Conservation (phyloP, 2,888 invertebrate genomes). For the Strigamia crassipes region DNA sequence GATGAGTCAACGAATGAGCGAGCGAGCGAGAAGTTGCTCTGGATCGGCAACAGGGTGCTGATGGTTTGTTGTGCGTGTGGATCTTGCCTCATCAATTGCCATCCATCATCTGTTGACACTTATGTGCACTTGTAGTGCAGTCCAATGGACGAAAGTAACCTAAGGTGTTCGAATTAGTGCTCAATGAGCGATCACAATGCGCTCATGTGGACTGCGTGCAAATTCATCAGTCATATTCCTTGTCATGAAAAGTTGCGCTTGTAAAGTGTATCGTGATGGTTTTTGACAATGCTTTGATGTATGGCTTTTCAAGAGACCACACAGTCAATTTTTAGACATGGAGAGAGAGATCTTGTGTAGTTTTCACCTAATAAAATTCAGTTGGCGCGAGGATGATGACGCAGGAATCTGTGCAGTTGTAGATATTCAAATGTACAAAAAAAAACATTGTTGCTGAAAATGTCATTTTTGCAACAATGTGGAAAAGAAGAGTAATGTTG, state of each 20-base stretch:
- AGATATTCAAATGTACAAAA: too few species aligned
- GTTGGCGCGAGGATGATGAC: too few species aligned
- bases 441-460: too few species aligned
- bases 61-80: constrained; percentile 2
- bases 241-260: neutral
- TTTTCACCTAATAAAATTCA: too few species aligned
- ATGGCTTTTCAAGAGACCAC: neutral
- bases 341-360: too few species aligned
- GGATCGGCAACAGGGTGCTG: neutral
- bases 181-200: constrained; percentile 6
- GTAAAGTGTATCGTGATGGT: neutral
- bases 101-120: constrained; percentile 23
- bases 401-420: too few species aligned
- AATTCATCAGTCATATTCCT: constrained; percentile 12
- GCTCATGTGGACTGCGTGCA: constrained; percentile 2
- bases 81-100: neutral
- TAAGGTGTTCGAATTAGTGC: constrained; percentile 18
- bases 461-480: too few species aligned
- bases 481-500: too few species aligned
- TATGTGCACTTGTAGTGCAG: neutral
- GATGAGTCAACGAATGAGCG: neutral
- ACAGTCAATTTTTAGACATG: too few species aligned
- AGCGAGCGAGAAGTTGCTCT: neutral
- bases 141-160: neutral
- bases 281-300: neutral